Evolutionary conservation across 1,140 invertebrate genomes (phyloP), one percentile per base, ranked within the genome.

Genomic region (Achroia grisella): DNA sequence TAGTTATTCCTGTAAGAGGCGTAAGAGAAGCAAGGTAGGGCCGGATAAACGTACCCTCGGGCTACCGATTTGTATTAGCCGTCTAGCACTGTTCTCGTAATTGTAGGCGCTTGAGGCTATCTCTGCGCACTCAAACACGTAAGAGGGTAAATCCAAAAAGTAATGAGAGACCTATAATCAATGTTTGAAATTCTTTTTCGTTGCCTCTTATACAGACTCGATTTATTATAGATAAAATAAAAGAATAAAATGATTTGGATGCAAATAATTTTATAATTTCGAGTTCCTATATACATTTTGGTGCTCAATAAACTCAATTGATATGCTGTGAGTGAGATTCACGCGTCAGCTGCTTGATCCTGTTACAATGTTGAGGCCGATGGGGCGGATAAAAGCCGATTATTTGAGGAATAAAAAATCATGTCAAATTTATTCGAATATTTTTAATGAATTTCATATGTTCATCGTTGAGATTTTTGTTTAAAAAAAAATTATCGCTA

Each of bases 11-110:
- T 41, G 48, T 52, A 42, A 56, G 39, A 56, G 66, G 56, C 49
- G 48, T 44, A 51, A 48, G 43, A 51, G 47, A 48, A 49, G 44
- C 35, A 48, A 42, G 45, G 44, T 48, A 54, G 54, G 60, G 62
- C 54, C 62, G 61, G 73, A 77, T 79, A 84, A 80, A 79, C 68
- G 76, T 64, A 71, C 61, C 77, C 70, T 57, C 57, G 66, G 71
- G 80, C 70, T 67, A 71, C 58, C 72, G 76, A 80, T 84, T 84
- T 84, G 77, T 81, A 80, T 78, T 80, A 80, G 75, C 72, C 69
- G 73, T 74, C 73, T 81, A 79, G 73, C 70, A 65, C 67, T 72
- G 65, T 78, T 67, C 68, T 61, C 72, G 77, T 84, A 81, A 84
- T 84, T 81, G 76, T 80, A 69, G 70, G 69, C 63, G 69, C 80